Evolutionary conservation across 2,888 invertebrate genomes (phyloP).

Genomic region (Pachliopta kotzebuea): DNA sequence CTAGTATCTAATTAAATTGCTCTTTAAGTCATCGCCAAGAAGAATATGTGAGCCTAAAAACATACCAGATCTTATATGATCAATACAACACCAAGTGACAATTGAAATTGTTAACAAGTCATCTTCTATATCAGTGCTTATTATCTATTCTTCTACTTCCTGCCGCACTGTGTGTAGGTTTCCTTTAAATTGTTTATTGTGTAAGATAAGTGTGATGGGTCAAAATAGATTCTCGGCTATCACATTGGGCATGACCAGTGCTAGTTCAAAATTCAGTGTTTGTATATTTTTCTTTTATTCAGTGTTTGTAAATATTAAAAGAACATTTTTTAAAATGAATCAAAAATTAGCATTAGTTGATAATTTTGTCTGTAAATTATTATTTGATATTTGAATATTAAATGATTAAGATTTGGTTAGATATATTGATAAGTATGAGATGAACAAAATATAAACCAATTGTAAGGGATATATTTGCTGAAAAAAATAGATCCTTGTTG

Average conservation of each 20-base stretch:
- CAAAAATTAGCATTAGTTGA: too few species aligned
- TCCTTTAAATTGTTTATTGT: slow-evolving; percentile 33
- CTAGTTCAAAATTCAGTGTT: background rate
- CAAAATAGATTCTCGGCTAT: slow-evolving; percentile 24
- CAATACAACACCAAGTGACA: slow-evolving; percentile 12
- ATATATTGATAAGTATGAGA: too few species aligned
- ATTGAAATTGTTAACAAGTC: slow-evolving; percentile 17
- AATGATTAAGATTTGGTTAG: too few species aligned
- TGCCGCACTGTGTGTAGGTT: slow-evolving; percentile 31
- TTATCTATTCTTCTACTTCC: slow-evolving; percentile 37
- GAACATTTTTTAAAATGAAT: too few species aligned
- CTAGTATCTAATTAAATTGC: too few species aligned
- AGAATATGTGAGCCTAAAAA: background rate
- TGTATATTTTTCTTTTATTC: too few species aligned
- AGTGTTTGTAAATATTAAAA: too few species aligned
- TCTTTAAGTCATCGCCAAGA: background rate
- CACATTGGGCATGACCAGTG: background rate
- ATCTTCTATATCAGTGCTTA: slow-evolving; percentile 23
- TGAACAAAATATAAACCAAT: too few species aligned
- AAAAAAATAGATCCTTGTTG: too few species aligned
- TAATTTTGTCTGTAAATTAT: too few species aligned
- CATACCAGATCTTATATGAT: slow-evolving; percentile 12
- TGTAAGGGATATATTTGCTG: too few species aligned
- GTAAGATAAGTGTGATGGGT: slow-evolving; percentile 24
- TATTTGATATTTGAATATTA: too few species aligned